These are phyloP conservation scores for Macaria liturata DNA, from an alignment of 2,888 invertebrate species.

Conservation along the genomic window DNA sequence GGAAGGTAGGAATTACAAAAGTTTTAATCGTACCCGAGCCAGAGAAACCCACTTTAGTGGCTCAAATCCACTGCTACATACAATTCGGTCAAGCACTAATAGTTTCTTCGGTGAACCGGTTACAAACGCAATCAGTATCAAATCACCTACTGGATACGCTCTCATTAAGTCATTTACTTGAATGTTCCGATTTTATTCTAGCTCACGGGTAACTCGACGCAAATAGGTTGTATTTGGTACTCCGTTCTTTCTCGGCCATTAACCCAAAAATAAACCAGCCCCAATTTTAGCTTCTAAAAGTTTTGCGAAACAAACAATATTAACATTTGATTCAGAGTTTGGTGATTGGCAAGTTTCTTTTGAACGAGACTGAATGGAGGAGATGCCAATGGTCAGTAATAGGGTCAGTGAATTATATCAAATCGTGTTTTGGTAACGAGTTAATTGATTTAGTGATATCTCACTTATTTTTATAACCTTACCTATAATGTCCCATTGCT, in stretches of 20 bases:
- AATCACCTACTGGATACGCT: constrained; percentile 5
- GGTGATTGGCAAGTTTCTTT: constrained; percentile 29
- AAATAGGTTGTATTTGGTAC: constrained; percentile 3
- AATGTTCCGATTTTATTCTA: constrained; percentile 10
- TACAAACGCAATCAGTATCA: constrained; percentile 11
- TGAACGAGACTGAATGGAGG: too few species aligned
- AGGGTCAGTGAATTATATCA: too few species aligned
- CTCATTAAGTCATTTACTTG: constrained; percentile 9
- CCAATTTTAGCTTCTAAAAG: constrained; percentile 35
- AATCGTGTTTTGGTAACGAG: too few species aligned
- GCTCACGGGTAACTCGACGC: constrained; percentile 4
- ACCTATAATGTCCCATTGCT: too few species aligned
- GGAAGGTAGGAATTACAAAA: constrained; percentile 17
- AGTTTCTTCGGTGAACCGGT: constrained; percentile 3
- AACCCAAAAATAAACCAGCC: constrained; percentile 21
- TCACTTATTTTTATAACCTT: too few species aligned
- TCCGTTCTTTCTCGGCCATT: constrained; percentile 14
- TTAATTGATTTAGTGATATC: too few species aligned
- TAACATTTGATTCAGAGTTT: constrained; percentile 50
- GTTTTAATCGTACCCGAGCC: constrained; percentile 8
- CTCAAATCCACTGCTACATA: background rate
- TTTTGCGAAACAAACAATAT: constrained; percentile 45
- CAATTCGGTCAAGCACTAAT: constrained; percentile 5
- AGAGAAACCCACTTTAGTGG: constrained; percentile 3
- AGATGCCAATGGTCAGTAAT: too few species aligned